A percentile compares a stretch with the other conserved stretches of the same genome.
Evolutionary conservation across 2,888 invertebrate genomes (phyloP).

Genomic region (Xestia c-nigrum): DNA sequence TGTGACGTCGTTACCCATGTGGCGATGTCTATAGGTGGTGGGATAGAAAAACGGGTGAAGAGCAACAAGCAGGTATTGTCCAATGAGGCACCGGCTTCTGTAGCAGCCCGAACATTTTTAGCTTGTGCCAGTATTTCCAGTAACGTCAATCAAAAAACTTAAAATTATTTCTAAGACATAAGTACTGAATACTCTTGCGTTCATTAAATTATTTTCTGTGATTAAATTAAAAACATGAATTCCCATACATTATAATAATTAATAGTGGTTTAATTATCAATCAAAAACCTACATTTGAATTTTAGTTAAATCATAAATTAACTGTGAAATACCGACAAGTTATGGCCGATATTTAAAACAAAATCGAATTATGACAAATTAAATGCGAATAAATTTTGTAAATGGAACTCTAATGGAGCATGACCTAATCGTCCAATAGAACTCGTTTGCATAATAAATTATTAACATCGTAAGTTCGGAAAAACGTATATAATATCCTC

Average conservation of each 20-base stretch:
- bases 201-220: too few species aligned
- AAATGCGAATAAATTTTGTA: conserved; percentile 35
- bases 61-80: conserved; percentile 88
- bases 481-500: conserved; percentile 16
- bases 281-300: conserved; percentile 14
- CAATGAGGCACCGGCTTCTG: conserved; percentile 86
- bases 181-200: neutral
- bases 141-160: neutral
- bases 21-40: conserved; percentile 74
- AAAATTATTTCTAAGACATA: neutral
- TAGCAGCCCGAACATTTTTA: conserved; percentile 83
- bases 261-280: conserved; percentile 22
- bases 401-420: conserved; percentile 41
- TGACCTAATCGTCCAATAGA: conserved; percentile 44
- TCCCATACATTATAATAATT: conserved; percentile 23
- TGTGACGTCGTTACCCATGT: conserved; percentile 75
- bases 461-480: conserved; percentile 31
- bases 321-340: conserved; percentile 23
- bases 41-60: conserved; percentile 86
- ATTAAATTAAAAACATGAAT: too few species aligned
- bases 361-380: conserved; percentile 29
- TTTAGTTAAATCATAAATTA: conserved; percentile 10
- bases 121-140: neutral
- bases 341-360: neutral
- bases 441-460: conserved; percentile 51